Evolutionary conservation across 2,888 invertebrate genomes (phyloP).

Genomic region (Shargacucullia verbasci): DNA sequence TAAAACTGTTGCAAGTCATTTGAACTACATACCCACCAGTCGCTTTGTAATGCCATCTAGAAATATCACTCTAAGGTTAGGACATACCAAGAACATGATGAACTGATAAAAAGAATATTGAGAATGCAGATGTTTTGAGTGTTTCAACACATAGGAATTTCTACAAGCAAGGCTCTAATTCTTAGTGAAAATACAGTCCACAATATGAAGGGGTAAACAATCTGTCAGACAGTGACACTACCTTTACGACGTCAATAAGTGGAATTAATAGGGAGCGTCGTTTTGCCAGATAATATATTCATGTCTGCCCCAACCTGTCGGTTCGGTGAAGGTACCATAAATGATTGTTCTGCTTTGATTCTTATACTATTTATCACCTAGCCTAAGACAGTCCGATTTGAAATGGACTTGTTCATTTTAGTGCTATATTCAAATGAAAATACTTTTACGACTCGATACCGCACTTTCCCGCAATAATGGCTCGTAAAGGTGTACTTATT

Average conservation of each 20-base stretch:
- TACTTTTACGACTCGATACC: constrained; percentile 22
- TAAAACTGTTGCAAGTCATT: constrained; percentile 31
- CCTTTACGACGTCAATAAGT: constrained; percentile 19
- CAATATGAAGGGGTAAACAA: constrained; percentile 9
- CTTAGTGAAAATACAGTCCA: not conserved
- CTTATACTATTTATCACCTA: constrained; percentile 22
- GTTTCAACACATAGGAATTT: too few relatives aligned
- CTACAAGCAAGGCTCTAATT: too few relatives aligned
- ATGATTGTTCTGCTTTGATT: constrained; percentile 12
- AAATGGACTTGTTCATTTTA: constrained; percentile 27
- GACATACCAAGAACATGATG: constrained; percentile 2
- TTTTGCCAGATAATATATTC: constrained; percentile 43
- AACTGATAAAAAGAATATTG: too few relatives aligned
- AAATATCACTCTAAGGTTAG: constrained; percentile 17
- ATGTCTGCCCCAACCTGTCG: constrained; percentile 32
- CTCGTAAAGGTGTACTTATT: constrained; percentile 33
- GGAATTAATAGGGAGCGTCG: constrained; percentile 42
- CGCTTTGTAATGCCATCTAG: constrained; percentile 33
- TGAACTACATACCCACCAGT: constrained; percentile 9
- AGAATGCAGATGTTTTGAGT: too few relatives aligned
- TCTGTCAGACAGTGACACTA: constrained; percentile 20
- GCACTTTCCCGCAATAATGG: constrained; percentile 28
- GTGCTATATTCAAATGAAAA: constrained; percentile 43
- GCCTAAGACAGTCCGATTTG: constrained; percentile 17
- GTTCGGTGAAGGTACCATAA: constrained; percentile 12